Percentiles rank a stretch among this genome's conserved stretches.
Conservation (phyloP, 2,113 vertebrate genomes). For the Eira barbara region DNA sequence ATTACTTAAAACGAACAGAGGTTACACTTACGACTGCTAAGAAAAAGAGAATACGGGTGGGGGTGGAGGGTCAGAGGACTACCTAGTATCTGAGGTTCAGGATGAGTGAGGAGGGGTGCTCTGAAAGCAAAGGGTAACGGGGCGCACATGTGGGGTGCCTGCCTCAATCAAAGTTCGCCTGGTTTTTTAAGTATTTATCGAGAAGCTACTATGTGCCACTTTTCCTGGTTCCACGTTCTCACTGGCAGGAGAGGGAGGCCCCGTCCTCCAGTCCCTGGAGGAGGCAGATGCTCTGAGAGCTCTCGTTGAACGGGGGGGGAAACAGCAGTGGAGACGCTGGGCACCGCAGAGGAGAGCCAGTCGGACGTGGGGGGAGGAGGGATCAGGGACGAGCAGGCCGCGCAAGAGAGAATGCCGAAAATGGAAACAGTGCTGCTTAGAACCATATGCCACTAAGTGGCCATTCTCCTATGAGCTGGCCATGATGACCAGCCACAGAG, state of each 20-base stretch:
- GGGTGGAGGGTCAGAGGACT: background rate
- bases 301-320: accelerated
- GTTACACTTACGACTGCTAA: background rate
- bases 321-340: accelerated
- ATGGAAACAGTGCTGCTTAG: accelerated
- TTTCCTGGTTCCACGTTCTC: background rate
- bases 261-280: accelerated
- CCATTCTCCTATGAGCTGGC: too few relatives aligned
- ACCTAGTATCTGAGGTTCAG: accelerated
- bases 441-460: background rate
- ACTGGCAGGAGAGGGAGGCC: background rate
- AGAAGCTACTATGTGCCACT: background rate
- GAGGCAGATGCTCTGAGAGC: accelerated
- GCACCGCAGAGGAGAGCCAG: accelerated
- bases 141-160: accelerated
- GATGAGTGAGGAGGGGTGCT: background rate
- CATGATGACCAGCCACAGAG: accelerated
- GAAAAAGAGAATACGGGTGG: background rate
- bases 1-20: constrained; percentile 25
- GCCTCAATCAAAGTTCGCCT: accelerated
- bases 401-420: accelerated
- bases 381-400: accelerated
- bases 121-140: background rate
- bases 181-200: accelerated
- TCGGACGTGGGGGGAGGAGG: accelerated